Percentiles rank a stretch among this genome's conserved stretches.
These are phyloP conservation scores for Pelosia muscerda DNA, from an alignment of 2,888 invertebrate genomes.

Conservation along the genomic window DNA sequence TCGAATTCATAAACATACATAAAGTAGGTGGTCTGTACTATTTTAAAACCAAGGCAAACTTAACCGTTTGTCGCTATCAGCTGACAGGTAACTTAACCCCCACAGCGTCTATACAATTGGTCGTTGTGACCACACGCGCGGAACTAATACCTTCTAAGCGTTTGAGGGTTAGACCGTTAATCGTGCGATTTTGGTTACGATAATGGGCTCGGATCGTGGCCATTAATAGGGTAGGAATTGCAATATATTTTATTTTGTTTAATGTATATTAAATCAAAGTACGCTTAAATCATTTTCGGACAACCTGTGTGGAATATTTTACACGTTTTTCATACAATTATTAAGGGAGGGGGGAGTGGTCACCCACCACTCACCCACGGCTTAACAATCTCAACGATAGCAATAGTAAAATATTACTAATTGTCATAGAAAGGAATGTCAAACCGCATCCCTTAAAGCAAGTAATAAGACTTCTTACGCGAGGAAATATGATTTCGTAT, in stretches of 20 bases:
- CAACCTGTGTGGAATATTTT: not conserved
- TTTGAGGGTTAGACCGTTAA: conserved; percentile 68
- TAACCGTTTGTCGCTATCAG: conserved; percentile 55
- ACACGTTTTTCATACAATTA: too few species aligned
- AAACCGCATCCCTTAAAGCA: too few species aligned
- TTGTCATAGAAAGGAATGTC: too few species aligned
- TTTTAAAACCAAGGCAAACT: conserved; percentile 37
- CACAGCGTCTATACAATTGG: conserved; percentile 60
- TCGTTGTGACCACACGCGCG: conserved; percentile 75
- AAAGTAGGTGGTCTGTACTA: conserved; percentile 7
- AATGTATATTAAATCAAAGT: not conserved
- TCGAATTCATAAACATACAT: not conserved
- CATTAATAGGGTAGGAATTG: conserved; percentile 25
- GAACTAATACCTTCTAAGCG: conserved; percentile 73
- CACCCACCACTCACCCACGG: too few species aligned
- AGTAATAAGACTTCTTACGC: too few species aligned
- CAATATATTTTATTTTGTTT: conserved; percentile 23
- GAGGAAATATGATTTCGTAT: too few species aligned
- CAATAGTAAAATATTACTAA: too few species aligned
- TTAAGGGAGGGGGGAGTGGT: too few species aligned
- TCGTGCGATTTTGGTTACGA: conserved; percentile 65
- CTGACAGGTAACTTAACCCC: conserved; percentile 62
- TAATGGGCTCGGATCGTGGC: conserved; percentile 50
- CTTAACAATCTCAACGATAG: too few species aligned
- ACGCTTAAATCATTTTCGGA: not conserved